phyloP scores from a whole-genome alignment of 2,113 vertebrate species.

The Leucopternis melanops region DNA sequence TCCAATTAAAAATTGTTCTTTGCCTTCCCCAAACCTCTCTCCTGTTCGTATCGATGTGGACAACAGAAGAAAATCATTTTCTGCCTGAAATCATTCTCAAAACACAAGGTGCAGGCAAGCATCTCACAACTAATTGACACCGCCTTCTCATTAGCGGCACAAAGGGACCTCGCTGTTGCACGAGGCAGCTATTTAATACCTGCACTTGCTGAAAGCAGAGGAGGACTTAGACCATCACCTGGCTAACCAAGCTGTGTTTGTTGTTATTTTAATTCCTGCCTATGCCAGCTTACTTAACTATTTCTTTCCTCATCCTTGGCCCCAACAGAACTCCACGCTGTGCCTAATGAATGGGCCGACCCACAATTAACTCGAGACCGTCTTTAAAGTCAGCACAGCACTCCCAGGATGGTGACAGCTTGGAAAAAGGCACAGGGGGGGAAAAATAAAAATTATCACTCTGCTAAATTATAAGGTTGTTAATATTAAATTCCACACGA shows the following conservation, averaged over 20 bases:
- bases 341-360: background rate
- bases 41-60: accelerated
- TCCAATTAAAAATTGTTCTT: background rate
- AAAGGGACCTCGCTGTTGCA: background rate
- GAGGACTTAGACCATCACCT: background rate
- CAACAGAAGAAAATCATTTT: background rate
- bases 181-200: background rate
- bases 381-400: background rate
- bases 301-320: background rate
- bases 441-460: background rate
- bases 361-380: accelerated
- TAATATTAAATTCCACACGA: background rate
- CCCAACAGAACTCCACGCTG: background rate
- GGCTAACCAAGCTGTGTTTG: background rate
- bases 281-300: background rate
- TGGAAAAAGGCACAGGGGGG: background rate
- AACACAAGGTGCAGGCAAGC: background rate
- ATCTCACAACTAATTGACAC: background rate
- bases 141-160: background rate
- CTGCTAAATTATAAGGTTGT: background rate
- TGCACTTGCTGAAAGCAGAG: background rate
- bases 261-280: background rate
- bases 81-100: background rate
- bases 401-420: background rate
- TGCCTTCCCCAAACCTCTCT: background rate